Evolutionary conservation across 2,888 invertebrate genomes (phyloP).

Genomic region (Busseola fusca): DNA sequence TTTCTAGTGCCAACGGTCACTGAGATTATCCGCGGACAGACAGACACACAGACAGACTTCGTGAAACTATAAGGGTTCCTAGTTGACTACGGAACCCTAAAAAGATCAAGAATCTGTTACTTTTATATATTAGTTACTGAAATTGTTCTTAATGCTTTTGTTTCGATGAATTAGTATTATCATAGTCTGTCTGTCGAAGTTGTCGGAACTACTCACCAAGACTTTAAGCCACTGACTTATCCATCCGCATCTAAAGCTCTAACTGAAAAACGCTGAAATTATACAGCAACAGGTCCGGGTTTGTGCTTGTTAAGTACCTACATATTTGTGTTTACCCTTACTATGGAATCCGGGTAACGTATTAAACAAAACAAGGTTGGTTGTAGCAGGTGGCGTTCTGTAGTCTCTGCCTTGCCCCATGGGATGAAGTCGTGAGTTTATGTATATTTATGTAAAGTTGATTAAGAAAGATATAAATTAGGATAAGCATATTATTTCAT

Average conservation of each 20-base stretch:
- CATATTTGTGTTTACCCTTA: neutral
- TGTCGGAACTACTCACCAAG: slow-evolving; percentile 17
- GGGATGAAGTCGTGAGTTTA: neutral
- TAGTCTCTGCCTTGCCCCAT: neutral
- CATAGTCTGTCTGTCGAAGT: neutral
- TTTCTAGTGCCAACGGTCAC: too few relatives aligned
- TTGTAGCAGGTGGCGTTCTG: neutral
- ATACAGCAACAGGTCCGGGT: neutral
- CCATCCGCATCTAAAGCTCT: neutral
- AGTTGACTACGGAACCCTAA: too few relatives aligned
- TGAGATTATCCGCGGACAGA: too few relatives aligned
- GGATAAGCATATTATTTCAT: too few relatives aligned
- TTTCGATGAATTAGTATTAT: slow-evolving; percentile 16
- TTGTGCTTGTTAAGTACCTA: neutral
- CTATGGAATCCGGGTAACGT: neutral
- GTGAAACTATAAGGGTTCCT: too few relatives aligned
- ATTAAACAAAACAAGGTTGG: neutral
- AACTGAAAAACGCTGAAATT: neutral
- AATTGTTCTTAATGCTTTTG: slow-evolving; percentile 2
- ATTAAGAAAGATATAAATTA: too few relatives aligned
- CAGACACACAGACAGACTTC: too few relatives aligned
- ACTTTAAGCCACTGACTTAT: slow-evolving; percentile 19
- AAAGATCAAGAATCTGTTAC: neutral
- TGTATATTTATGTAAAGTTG: neutral
- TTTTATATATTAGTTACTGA: slow-evolving; percentile 15